These are phyloP conservation scores for Remorina albescens DNA, from an alignment of 2,797 vertebrate species.

Conservation along the genomic window DNA sequence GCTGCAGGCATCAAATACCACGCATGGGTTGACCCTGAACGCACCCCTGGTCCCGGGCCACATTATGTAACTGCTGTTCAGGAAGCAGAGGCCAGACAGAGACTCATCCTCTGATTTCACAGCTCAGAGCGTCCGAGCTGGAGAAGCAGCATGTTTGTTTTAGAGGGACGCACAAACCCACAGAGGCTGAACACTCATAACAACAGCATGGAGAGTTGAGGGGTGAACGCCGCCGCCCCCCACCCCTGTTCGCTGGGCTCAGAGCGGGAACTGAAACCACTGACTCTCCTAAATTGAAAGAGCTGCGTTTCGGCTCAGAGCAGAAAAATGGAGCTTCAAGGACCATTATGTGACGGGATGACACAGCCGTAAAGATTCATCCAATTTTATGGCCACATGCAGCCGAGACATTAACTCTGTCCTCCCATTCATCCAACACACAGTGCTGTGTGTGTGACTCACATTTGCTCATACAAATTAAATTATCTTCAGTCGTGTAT, in stretches of 20 bases:
- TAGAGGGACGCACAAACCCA: not conserved
- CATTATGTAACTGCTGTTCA: not conserved
- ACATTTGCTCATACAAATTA: slow-evolving; percentile 22
- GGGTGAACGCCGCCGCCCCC: not conserved
- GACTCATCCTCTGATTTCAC: not conserved
- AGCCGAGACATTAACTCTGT: slow-evolving; percentile 51
- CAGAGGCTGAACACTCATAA: not conserved
- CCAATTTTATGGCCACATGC: slow-evolving; percentile 60
- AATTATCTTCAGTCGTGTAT: slow-evolving; percentile 32
- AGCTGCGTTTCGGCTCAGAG: slow-evolving; percentile 32
- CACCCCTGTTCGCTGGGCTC: not conserved
- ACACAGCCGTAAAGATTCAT: slow-evolving; percentile 64
- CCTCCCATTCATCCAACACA: slow-evolving; percentile 40
- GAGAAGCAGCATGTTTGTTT: not conserved
- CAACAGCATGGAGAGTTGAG: not conserved
- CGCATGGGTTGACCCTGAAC: no score
- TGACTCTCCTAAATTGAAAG: slow-evolving; percentile 48
- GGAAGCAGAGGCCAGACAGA: not conserved
- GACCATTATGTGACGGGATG: slow-evolving; percentile 56
- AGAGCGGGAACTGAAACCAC: slow-evolving; percentile 14
- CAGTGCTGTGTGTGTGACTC: slow-evolving; percentile 1
- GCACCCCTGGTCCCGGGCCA: not conserved
- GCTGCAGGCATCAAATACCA: no score
- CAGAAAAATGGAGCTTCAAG: slow-evolving; percentile 52
- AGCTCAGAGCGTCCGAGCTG: not conserved